Percentiles rank a stretch among this genome's conserved stretches.
Conservation (phyloP, 2,888 invertebrate species). For the Epinotia brunnichana region DNA sequence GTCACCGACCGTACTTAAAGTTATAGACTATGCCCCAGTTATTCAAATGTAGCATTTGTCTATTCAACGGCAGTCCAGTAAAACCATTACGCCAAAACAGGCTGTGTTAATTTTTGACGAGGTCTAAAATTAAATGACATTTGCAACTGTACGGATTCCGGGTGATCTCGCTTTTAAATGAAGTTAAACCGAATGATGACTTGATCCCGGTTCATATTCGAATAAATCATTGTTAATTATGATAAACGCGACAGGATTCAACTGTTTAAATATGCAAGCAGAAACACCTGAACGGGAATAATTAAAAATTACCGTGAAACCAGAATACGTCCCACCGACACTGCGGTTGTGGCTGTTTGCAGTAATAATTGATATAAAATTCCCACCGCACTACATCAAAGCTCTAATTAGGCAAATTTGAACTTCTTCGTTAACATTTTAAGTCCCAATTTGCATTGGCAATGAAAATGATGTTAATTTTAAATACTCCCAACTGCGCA, state of each 20-base stretch:
- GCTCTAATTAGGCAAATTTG: constrained; percentile 33
- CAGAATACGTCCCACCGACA: constrained; percentile 46
- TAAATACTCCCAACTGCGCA: not conserved
- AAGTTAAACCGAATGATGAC: constrained; percentile 15
- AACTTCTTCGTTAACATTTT: not conserved
- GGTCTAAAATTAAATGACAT: constrained; percentile 7
- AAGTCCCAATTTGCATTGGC: constrained; percentile 1
- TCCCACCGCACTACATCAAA: constrained; percentile 68
- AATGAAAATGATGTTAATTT: not conserved
- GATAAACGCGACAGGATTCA: constrained; percentile 31
- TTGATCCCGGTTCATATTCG: constrained; percentile 8
- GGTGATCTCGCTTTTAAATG: constrained; percentile 9
- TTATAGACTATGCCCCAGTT: constrained; percentile 5
- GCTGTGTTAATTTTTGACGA: not conserved
- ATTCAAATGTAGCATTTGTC: not conserved
- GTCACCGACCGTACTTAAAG: constrained; percentile 13
- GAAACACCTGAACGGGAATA: constrained; percentile 30
- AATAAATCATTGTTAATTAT: constrained; percentile 36
- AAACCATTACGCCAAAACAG: not conserved
- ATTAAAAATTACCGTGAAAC: constrained; percentile 39
- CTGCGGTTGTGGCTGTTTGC: constrained; percentile 63
- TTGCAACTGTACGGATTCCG: not conserved
- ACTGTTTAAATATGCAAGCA: constrained; percentile 33
- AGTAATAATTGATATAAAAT: constrained; percentile 76
- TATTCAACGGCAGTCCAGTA: not conserved